Evolutionary conservation across 2,113 vertebrate species (phyloP).

Genomic region (Alethe castanea): DNA sequence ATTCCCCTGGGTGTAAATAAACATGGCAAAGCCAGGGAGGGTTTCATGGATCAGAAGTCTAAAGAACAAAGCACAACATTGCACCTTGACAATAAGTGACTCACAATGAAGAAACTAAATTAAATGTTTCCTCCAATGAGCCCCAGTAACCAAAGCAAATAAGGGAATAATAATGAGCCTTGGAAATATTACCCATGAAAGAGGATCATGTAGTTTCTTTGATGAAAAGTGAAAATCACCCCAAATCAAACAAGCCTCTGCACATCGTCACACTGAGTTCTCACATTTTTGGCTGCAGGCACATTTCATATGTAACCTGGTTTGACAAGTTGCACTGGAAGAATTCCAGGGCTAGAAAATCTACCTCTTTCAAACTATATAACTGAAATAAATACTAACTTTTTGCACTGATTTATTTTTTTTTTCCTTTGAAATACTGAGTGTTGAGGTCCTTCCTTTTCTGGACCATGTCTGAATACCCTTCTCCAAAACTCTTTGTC

Average conservation of each 20-base stretch:
- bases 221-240: slow-evolving; percentile 76
- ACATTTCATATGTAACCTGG: slow-evolving; percentile 68
- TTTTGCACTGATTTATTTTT: not conserved
- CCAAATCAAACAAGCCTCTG: slow-evolving; percentile 76
- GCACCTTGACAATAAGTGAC: slow-evolving; percentile 53
- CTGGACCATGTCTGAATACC: not conserved
- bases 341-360: slow-evolving; percentile 53
- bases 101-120: slow-evolving; percentile 61
- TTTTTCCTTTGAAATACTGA: not conserved
- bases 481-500: not conserved
- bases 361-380: slow-evolving; percentile 33
- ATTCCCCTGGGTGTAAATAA: slow-evolving; percentile 43
- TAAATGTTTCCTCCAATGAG: slow-evolving; percentile 45
- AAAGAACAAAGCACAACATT: slow-evolving; percentile 12
- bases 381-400: not conserved
- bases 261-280: slow-evolving; percentile 51
- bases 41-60: slow-evolving; percentile 21
- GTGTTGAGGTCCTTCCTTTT: not conserved
- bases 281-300: slow-evolving; percentile 66
- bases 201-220: slow-evolving; percentile 70
- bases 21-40: not conserved
- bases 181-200: slow-evolving; percentile 55
- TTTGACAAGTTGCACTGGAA: slow-evolving; percentile 74
- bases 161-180: slow-evolving; percentile 60
- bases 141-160: slow-evolving; percentile 80